Percentiles rank a stretch among this genome's conserved stretches.
Conservation (phyloP, 92 coral and sea anemone genomes). For the Umimayanthus chanpuru region DNA sequence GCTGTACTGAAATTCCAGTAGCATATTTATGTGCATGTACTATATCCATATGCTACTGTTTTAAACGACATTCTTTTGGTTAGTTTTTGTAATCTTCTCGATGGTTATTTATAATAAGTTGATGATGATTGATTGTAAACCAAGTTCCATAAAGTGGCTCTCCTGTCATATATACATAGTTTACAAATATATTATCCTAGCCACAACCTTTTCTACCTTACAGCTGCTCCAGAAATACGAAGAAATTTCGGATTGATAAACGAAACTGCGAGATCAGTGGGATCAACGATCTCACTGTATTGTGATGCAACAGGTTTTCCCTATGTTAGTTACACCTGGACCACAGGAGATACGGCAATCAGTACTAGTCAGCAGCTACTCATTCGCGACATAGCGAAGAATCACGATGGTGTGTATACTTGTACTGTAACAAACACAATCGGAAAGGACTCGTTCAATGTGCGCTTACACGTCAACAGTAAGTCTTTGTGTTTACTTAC, state of each 20-base stretch:
- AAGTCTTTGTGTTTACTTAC: not conserved
- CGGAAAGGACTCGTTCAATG: not conserved
- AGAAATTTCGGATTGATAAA: not conserved
- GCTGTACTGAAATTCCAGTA: too few species aligned
- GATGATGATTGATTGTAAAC: too few species aligned
- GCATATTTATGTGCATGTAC: too few species aligned
- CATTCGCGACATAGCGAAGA: not conserved
- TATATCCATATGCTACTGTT: too few species aligned
- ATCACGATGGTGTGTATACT: slow-evolving; percentile 10
- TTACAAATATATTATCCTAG: not conserved
- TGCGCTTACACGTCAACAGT: slow-evolving; percentile 17
- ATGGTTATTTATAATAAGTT: too few species aligned
- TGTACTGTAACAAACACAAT: slow-evolving; percentile 24
- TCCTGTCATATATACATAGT: too few species aligned
- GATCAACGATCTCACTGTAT: slow-evolving; percentile 9
- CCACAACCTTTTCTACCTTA: not conserved
- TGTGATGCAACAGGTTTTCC: slow-evolving; percentile 33
- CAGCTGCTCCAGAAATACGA: slow-evolving; percentile 6
- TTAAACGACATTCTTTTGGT: too few species aligned
- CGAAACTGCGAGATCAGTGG: not conserved
- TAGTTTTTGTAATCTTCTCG: too few species aligned
- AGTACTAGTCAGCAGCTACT: not conserved
- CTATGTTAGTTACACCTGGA: slow-evolving; percentile 13
- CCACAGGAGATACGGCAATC: not conserved
- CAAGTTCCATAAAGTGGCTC: too few species aligned